A percentile compares a stretch with the other conserved stretches of the same genome.
Conservation (phyloP, 2,797 vertebrate species). For the Danio tinwini region DNA sequence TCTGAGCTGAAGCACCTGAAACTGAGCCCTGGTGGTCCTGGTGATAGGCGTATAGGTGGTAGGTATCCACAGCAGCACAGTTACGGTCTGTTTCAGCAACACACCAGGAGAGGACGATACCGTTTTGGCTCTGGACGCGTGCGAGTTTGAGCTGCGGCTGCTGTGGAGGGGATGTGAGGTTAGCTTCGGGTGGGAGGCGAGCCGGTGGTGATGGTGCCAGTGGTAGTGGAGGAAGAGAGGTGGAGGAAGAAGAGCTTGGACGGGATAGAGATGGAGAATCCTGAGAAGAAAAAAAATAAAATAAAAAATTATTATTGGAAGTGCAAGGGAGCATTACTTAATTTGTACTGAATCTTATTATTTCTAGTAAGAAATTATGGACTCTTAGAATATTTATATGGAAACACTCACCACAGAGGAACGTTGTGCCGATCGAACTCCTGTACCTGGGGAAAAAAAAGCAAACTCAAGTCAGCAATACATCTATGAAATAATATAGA, state of each 20-base stretch:
- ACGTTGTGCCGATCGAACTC: conserved; percentile 27
- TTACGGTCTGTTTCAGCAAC: conserved; percentile 91
- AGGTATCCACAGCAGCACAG: conserved; percentile 94
- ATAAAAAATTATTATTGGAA: background rate
- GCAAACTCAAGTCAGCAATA: background rate
- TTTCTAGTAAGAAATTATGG: no score
- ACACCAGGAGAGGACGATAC: conserved; percentile 97
- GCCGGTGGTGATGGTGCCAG: conserved; percentile 81
- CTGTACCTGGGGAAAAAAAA: background rate
- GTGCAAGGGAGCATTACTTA: no score
- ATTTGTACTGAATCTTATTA: no score
- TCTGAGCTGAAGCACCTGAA: conserved; percentile 72
- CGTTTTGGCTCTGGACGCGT: conserved; percentile 93
- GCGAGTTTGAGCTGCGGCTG: conserved; percentile 97
- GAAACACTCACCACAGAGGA: conserved; percentile 32
- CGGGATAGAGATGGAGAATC: conserved; percentile 73
- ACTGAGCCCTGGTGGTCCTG: conserved; percentile 80
- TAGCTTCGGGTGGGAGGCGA: conserved; percentile 89
- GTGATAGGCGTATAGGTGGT: conserved; percentile 98
- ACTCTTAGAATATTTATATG: background rate
- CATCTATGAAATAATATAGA: no score
- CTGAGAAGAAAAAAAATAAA: conserved; percentile 60
- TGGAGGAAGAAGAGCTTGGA: conserved; percentile 53
- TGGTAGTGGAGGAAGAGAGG: conserved; percentile 80
- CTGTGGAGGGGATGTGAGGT: conserved; percentile 88